Base-by-base conservation (phyloP, 2,113 vertebrate genomes). In the Saccopteryx leptura region DNA sequence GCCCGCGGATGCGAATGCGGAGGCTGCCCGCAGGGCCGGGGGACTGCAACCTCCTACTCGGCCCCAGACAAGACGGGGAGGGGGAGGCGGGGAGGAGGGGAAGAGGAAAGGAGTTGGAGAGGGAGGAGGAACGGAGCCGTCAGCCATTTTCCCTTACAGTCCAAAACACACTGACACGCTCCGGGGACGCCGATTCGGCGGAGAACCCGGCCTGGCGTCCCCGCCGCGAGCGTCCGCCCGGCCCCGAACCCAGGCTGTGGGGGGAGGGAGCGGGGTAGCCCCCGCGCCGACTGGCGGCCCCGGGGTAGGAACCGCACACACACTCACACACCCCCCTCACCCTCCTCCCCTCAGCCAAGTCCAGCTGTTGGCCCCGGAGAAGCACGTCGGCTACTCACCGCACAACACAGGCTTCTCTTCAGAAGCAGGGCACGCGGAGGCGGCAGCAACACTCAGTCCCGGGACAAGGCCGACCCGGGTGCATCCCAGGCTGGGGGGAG, bases 101-200 rank as follows among this genome's bases (percentile, higher is more conserved):
- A 94, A 92, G 90, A 93, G 93, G 94, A 96, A 94, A 60, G 95
- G 96, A 54, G 96, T 97, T 97, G 95, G 93, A 84, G 94, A 93
- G 93, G 97, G 95, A 56, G 95, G 97, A 97, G 96, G 98, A 96
- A 97, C 98, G 87, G 94, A 98, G 97, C 97, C 98, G 99, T 99
- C 99, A 99, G 99, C 99, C 99, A 99, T 99, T 99, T 99, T 99
- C 99, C 98, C 97, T 98, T 97, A 95, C 97, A 97, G 98, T 98
- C 98, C 98, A 98, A 98, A 98, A 98, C 98, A 98, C 97, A 93
- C 71, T 89, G 89, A 90, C 97, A 96, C 94, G 92, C 96, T 96
- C 97, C 83, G 94, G 86, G 96, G 97, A 96, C 96, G 78, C 96
- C 97, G 96, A 76, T 92, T 91, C 89, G 80, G 90, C 91, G 26